Base-by-base conservation (phyloP, 2,113 vertebrate species). In the Varanus komodoensis region DNA sequence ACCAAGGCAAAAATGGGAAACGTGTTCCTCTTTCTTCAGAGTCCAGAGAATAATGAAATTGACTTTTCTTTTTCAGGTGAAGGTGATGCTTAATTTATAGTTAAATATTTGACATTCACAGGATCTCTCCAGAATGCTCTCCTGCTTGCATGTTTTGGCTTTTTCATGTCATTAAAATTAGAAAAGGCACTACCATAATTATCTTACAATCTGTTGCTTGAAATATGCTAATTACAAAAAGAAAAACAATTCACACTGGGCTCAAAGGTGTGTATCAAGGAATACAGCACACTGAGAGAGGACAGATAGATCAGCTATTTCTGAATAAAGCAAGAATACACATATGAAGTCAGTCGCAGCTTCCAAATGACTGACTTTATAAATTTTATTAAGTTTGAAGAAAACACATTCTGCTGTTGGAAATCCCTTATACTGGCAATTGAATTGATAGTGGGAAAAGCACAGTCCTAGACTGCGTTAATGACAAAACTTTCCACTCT, bases 1-100 rank as follows among this genome's bases (percentile, higher is more conserved):
- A 44, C 38, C 38, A 44, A 44, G 38, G 38, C 38, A 44, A 44
- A 44, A 44, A 44, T 44, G 38, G 38, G n/a, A 68, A 92, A 89
- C 91, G 91, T 38, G 12, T 89, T 91, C 93, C 25, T 61, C 48
- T 87, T 92, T 91, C 92, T 95, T 93, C 87, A 84, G 90, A 88
- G 89, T 80, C 94, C 93, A 85, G 77, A 50, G 89, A 93, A 52
- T 50, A 80, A 74, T 88, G 69, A 93, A 95, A 88, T 91, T 84
- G 52, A 91, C 83, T 93, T 90, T 92, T 93, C 91, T 92, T 94
- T 86, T 81, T 73, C 50, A 81, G 21, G n/a, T 27, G 94, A 89
- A 96, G 88, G 94, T 94, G 89, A 95, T 78, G n/a, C 71, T 93
- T 95, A 93, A 89, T 96, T 95, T 95, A 96, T 96, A 96, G 90